These are phyloP conservation scores for Psittacus erithacus DNA, from an alignment of 2,113 vertebrate species.

Conservation along the genomic window DNA sequence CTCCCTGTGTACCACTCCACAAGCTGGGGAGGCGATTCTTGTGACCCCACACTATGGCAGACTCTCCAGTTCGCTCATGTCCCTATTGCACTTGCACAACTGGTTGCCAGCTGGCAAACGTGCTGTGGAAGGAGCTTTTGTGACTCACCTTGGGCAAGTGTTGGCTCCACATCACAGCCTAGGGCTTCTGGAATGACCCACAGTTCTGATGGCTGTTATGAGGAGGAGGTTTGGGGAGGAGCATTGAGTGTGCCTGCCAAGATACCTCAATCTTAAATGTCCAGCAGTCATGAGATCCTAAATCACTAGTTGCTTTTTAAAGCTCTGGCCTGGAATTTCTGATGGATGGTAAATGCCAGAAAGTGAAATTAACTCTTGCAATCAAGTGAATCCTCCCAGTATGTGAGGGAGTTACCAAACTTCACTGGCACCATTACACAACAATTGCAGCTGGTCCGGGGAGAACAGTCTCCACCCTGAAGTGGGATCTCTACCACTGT, in stretches of 20 bases:
- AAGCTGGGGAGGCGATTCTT: background rate
- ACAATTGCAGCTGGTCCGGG: background rate
- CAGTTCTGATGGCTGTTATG: background rate
- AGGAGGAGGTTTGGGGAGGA: background rate
- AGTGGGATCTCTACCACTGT: background rate
- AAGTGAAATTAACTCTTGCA: conserved; percentile 52
- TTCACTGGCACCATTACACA: conserved; percentile 30
- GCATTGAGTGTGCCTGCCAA: background rate
- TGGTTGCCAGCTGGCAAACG: background rate
- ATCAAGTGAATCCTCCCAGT: conserved; percentile 27
- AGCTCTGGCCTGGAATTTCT: conserved; percentile 49
- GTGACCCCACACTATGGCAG: background rate
- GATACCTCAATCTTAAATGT: background rate
- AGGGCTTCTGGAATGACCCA: background rate
- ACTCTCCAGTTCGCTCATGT: background rate
- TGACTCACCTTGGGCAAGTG: background rate
- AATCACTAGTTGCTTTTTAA: conserved; percentile 3
- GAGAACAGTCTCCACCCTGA: conserved; percentile 33
- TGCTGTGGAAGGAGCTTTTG: background rate
- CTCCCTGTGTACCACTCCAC: background rate
- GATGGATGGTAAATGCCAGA: background rate
- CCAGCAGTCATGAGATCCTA: conserved; percentile 5
- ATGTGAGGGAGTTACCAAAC: conserved; percentile 21
- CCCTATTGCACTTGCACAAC: background rate
- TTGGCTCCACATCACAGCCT: background rate